Evolutionary conservation across 1,140 invertebrate genomes (phyloP), one percentile per base, ranked within the genome.

Genomic region (Drosophila equinoxialis): DNA sequence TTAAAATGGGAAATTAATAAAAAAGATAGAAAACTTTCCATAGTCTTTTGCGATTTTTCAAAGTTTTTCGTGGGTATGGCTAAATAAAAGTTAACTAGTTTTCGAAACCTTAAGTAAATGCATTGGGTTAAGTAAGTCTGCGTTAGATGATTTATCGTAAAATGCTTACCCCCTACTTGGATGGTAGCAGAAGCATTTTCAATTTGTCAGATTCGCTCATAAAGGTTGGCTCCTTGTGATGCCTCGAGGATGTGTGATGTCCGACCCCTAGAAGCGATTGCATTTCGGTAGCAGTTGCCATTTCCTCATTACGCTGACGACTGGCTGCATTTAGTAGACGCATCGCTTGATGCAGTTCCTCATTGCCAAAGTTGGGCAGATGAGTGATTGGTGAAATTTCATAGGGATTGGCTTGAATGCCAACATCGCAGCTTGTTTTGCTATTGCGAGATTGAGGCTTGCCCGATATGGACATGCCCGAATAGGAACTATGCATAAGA

Each of bases 371-470:
- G 90, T 1, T 94, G 74, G 94, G 45, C 17, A 51, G 17, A 51
- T 51, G 45, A 23, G 45, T 51, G 94, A 11, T 93, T 94, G 2
- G 45, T 8, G 94, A 93, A 37, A 95, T 94, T 86, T 95, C 94
- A 69, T 93, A 93, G 0, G 94, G 94, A 84, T 94, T 94, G 0
- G 93, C 93, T 74, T 95, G 94, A 13, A 93, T 93, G 60, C 93
- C 93, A 20, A 94, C 93, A 71, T 94, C 93, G 59, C 92, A 91
- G 65, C 92, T 92, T 30, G 83, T 92, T 71, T 93, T 93, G 71
- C 91, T 92, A 48, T 91, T 92, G 1, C 94, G 93, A 3, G 91
- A 92, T 63, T 94, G 92, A 61, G 93, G 93, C 55, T 93, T 93
- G 81, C 92, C 92, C 79, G 30, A 30, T 30, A 93, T 77, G 66